These are phyloP conservation scores for Xenopus tropicalis DNA, from an alignment of 2,113 vertebrate genomes.

Conservation along the genomic window UCB_Xtro_10.0 CM004443.2:126584501-126585000, in stretches of 20 bases:
- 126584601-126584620: no score
- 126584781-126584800: slow-evolving; percentile 42
- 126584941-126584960: slow-evolving; percentile 94
- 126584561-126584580: no score
- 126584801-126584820: slow-evolving; percentile 61
- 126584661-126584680: slow-evolving; percentile 40
- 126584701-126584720: slow-evolving; percentile 53
- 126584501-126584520: no score
- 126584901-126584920: slow-evolving; percentile 81
- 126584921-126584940: slow-evolving; percentile 89
- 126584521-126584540: no score
- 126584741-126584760: slow-evolving; percentile 50
- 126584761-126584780: slow-evolving; percentile 49
- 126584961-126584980: slow-evolving; percentile 83
- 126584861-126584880: slow-evolving; percentile 71
- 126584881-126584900: slow-evolving; percentile 74
- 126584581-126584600: no score
- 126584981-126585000: slow-evolving; percentile 87
- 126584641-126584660: slow-evolving; percentile 49
- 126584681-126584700: slow-evolving; percentile 48
- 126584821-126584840: slow-evolving; percentile 67
- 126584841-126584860: slow-evolving; percentile 69
- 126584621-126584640: no score
- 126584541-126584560: no score
- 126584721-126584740: slow-evolving; percentile 55